Evolutionary conservation across 2,888 invertebrate species (phyloP), one percentile per base, ranked within the genome.

Genomic region (Liodrosophila aerea): DNA sequence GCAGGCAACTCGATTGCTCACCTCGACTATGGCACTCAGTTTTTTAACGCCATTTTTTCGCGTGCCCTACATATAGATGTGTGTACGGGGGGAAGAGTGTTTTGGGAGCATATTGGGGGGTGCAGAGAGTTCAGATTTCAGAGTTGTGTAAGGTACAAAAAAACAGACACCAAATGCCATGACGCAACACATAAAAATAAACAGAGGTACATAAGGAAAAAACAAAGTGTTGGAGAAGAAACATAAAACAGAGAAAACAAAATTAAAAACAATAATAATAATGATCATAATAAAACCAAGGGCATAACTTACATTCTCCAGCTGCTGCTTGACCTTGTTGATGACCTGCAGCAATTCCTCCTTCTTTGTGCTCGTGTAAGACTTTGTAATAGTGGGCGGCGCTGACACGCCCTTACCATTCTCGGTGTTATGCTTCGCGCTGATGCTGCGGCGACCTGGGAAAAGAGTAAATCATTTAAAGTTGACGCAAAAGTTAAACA

Each of bases 321-420:
- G 90, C 90, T 96, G 96, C 72, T 94, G 92, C 86, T 95, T 93
- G 0, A 96, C 96, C 90, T 97, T 96, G 85, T 95, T 93, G 76
- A 96, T 94, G 80, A 96, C 92, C 87, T 95, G 93, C 82, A 95
- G 93, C 65, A 97, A 91, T 86, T 97, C 96, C 88, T 96, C 95
- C 58, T 90, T 90, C 80, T 90, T 90, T 62, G 89, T 89, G 76
- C 88, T 90, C 12, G 90, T 90, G 58, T 89, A 90, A 44, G 90
- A 90, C 78, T 90, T 90, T 40, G 90, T 90, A 41, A 88, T 88
- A 27, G 89, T 88, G 31, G 90, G 89, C 59, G 87, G 71, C n/a
- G 81, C 76, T 4, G 85, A 51, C 12, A 72, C 77, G 51, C 73
- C 71, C 66, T 87, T 88, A 43, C 88, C 88, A 62, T 82, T 88